Conservation (phyloP, 2,888 invertebrate species). For the Euzetes globulus region DNA sequence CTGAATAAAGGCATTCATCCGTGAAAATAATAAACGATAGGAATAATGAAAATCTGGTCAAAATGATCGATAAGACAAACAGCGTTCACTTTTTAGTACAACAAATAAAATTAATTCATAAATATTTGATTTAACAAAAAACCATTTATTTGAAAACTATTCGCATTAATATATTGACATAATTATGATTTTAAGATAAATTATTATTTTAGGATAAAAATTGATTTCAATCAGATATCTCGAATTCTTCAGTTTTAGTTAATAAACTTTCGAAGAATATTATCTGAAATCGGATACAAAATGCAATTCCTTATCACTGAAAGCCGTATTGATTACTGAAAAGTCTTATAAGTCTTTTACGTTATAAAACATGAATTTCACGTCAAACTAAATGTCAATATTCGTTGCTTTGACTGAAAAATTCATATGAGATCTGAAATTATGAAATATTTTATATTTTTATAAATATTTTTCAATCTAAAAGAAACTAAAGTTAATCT, state of each 20-base stretch:
- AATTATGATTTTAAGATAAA: too few species aligned
- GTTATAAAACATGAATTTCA: neutral
- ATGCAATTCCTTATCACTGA: neutral
- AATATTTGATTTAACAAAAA: neutral
- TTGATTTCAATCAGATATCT: too few species aligned
- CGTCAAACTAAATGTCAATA: neutral
- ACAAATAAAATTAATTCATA: neutral
- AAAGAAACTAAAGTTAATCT: neutral
- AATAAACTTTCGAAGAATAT: too few species aligned
- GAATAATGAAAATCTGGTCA: neutral
- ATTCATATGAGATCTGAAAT: constrained; percentile 12
- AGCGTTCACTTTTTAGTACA: neutral
- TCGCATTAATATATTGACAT: neutral
- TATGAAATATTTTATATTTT: neutral
- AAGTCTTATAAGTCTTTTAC: neutral
- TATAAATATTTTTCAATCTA: neutral
- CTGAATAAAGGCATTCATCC: too few species aligned
- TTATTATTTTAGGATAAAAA: too few species aligned
- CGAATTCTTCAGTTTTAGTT: too few species aligned
- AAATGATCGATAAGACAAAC: neutral
- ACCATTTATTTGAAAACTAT: neutral
- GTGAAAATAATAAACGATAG: too few species aligned
- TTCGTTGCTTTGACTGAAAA: neutral
- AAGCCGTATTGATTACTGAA: neutral
- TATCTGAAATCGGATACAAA: too few species aligned